Conservation (phyloP, 2,888 invertebrate genomes). For the Caenorhabditis doughertyi region DNA sequence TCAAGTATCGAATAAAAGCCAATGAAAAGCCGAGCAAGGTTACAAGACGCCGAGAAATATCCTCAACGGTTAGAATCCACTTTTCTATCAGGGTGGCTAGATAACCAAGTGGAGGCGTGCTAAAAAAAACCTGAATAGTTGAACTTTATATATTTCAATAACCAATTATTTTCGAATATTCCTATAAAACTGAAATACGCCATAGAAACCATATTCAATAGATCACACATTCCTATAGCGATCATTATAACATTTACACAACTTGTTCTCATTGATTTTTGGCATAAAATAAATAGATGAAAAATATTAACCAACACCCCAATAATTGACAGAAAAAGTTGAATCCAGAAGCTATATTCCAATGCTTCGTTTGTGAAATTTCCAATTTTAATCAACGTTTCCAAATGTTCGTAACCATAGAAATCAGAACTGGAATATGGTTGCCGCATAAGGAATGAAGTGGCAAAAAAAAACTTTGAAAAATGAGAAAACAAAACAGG, state of each 20-base stretch:
- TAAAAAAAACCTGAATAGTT: no score
- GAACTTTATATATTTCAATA: neutral
- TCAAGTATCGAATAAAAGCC: neutral
- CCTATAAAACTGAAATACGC: neutral
- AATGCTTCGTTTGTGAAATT: no score
- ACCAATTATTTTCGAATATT: neutral
- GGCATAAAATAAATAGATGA: constrained; percentile 15
- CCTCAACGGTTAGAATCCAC: neutral
- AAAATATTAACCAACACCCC: constrained; percentile 2
- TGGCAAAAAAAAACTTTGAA: no score
- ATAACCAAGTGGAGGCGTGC: neutral
- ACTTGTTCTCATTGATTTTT: constrained; percentile 22
- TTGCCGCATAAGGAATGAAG: no score
- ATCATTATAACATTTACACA: constrained; percentile 19
- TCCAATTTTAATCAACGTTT: no score
- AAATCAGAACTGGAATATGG: no score
- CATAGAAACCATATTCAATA: constrained; percentile 6
- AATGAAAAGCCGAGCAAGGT: neutral
- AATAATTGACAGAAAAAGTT: neutral
- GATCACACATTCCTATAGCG: constrained; percentile 15
- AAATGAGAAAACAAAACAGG: no score
- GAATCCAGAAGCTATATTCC: neutral
- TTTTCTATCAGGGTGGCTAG: neutral
- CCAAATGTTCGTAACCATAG: no score
- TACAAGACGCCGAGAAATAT: no score